These are phyloP conservation scores for human DNA, from an alignment of 2,113 vertebrate genomes.

Conservation along the genomic window DNA sequence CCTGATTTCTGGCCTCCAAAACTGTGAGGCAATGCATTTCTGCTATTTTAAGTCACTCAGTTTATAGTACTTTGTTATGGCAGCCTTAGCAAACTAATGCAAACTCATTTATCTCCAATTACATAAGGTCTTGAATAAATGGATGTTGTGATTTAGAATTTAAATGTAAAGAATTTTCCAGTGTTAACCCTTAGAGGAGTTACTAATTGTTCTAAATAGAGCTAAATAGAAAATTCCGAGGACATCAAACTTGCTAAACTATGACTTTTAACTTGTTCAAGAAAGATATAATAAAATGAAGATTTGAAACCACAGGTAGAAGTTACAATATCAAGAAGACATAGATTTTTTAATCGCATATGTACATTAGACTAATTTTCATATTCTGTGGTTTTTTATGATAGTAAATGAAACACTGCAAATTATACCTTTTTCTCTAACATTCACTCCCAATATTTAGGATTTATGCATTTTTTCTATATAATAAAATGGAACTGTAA, in stretches of 20 bases:
- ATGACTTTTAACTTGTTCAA: not conserved
- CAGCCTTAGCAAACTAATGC: not conserved
- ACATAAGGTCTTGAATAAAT: not conserved
- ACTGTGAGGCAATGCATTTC: not conserved
- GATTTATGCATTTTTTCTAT: slow-evolving; percentile 15
- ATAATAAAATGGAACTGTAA: slow-evolving; percentile 10
- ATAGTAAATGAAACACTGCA: not conserved
- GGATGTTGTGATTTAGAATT: not conserved
- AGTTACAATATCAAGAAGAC: not conserved
- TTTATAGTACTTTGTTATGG: not conserved
- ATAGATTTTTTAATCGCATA: not conserved
- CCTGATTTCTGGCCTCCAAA: not conserved
- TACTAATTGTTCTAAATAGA: not conserved
- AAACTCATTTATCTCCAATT: not conserved
- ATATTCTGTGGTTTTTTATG: not conserved
- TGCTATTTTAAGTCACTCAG: not conserved
- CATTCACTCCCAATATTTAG: not conserved
- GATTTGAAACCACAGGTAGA: not conserved
- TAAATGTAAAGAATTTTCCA: not conserved
- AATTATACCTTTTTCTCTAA: not conserved
- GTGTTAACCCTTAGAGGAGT: not conserved
- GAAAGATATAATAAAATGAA: slow-evolving; percentile 17
- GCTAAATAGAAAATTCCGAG: not conserved
- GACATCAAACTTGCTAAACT: not conserved
- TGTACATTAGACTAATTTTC: not conserved